These are phyloP conservation scores for Meriones psammophilus DNA, from an alignment of 2,797 vertebrate species.

Conservation along the genomic window DNA sequence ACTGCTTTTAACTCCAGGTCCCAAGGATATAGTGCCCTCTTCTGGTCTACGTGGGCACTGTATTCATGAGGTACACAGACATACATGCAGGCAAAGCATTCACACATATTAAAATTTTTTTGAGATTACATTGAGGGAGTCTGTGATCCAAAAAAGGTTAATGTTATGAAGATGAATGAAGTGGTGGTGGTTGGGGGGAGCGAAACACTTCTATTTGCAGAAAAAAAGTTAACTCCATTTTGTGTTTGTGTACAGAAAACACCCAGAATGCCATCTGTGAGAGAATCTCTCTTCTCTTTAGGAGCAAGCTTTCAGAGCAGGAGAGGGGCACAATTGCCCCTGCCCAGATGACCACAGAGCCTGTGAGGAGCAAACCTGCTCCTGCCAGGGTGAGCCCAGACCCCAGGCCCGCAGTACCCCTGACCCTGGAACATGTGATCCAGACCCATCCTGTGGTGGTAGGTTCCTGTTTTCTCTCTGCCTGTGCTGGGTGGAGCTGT, in stretches of 20 bases:
- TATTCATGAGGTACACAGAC: background rate
- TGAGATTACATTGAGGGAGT: background rate
- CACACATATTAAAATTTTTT: background rate
- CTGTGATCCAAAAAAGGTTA: background rate
- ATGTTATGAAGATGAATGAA: background rate
- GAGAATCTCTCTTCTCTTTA: constrained; percentile 35
- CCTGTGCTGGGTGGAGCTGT: background rate
- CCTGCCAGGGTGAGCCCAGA: fast-evolving
- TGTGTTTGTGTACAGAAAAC: background rate
- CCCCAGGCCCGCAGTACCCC: background rate
- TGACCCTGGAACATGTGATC: constrained; percentile 48
- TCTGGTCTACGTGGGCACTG: background rate
- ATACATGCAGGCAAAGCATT: background rate
- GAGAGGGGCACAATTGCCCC: background rate
- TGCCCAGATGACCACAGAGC: background rate
- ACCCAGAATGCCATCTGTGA: background rate
- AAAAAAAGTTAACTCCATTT: background rate
- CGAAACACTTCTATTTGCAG: background rate
- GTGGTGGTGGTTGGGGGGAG: background rate
- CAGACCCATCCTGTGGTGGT: constrained; percentile 39
- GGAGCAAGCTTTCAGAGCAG: background rate
- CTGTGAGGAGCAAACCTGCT: background rate
- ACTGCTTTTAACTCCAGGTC: background rate
- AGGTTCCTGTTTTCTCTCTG: background rate
- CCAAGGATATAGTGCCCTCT: background rate